phyloP scores from a whole-genome alignment of 2,888 invertebrate genomes.

The Muscina levida region DNA sequence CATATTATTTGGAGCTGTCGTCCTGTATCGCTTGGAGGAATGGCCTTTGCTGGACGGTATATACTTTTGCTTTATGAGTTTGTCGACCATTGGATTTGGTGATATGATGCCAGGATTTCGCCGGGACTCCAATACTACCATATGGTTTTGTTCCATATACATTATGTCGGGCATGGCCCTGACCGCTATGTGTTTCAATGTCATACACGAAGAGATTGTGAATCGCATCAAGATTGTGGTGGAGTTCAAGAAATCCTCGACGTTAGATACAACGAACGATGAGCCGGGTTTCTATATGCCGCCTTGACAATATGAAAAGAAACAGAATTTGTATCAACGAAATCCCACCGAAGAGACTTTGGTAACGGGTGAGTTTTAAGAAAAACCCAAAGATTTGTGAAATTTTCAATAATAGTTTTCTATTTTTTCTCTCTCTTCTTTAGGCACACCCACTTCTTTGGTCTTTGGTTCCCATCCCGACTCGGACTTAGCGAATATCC shows the following conservation, averaged over 20 bases:
- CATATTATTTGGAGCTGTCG: slow-evolving; percentile 92
- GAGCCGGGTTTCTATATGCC: slow-evolving; percentile 72
- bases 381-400: neutral
- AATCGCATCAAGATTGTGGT: slow-evolving; percentile 87
- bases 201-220: slow-evolving; percentile 92
- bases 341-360: slow-evolving; percentile 83
- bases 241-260: slow-evolving; percentile 76
- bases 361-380: slow-evolving; percentile 78
- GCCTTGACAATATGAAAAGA: slow-evolving; percentile 78
- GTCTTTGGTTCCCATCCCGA: slow-evolving; percentile 73
- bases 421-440: slow-evolving; percentile 16
- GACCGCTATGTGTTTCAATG: slow-evolving; percentile 95
- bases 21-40: slow-evolving; percentile 93
- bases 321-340: slow-evolving; percentile 80
- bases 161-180: slow-evolving; percentile 92
- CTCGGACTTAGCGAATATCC: slow-evolving; percentile 73
- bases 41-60: slow-evolving; percentile 94
- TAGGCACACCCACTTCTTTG: slow-evolving; percentile 81
- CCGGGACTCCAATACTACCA: slow-evolving; percentile 83
- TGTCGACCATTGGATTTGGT: slow-evolving; percentile 95
- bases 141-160: slow-evolving; percentile 94
- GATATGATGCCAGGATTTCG: slow-evolving; percentile 88
- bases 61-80: slow-evolving; percentile 97
- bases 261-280: slow-evolving; percentile 72
- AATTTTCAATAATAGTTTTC: neutral